Base-by-base conservation (phyloP, 2,888 invertebrate species). In the Gerosis bhagava region DNA sequence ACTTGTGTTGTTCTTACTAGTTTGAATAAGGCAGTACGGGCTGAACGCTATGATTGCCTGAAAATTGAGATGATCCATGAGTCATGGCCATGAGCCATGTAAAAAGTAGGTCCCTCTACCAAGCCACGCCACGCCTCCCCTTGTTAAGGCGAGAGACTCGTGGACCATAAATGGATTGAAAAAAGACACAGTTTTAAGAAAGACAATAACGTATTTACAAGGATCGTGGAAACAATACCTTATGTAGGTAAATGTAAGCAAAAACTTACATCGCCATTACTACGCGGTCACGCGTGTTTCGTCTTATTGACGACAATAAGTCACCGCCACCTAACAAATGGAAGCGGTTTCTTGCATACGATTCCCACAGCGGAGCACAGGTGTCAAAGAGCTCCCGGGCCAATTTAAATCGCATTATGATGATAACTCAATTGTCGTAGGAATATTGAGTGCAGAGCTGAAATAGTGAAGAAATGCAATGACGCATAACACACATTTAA, bases 361-460 rank as follows among this genome's bases (percentile, higher is more conserved):
- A 71, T 73, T 77, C 75, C 69, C 66, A 70, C 66, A 63, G 62
- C 65, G 63, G 55, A n/a, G 17, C 62, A 62, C 77, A 78, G 77
- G 77, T 83, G 81, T 77, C 79, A 78, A 74, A 68, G 66, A 61
- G 69, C 62, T 22, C 63, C 59, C 56, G 59, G 64, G 72, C 73
- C 78, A 84, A 83, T 87, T 86, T 84, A 86, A 84, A 86, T 76
- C 80, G 72, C 84, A 83, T 87, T 84, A 87, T 57, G 59, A 57
- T 76, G 78, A 83, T 83, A 83, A 83, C 86, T 86, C 84, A 82
- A 86, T 86, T 79, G 71, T 60, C 55, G 60, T 64, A 49, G 57
- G 61, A 63, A 63, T 64, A 56, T 50, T 64, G 61, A 44, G 41
- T 16, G 22, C 55, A 49, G 51, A 59, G 60, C 55, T 71, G 60